Evolutionary conservation across 37 sponge, comb jelly and placozoan species (phyloP).

Genomic region (Geodia barretti): DNA sequence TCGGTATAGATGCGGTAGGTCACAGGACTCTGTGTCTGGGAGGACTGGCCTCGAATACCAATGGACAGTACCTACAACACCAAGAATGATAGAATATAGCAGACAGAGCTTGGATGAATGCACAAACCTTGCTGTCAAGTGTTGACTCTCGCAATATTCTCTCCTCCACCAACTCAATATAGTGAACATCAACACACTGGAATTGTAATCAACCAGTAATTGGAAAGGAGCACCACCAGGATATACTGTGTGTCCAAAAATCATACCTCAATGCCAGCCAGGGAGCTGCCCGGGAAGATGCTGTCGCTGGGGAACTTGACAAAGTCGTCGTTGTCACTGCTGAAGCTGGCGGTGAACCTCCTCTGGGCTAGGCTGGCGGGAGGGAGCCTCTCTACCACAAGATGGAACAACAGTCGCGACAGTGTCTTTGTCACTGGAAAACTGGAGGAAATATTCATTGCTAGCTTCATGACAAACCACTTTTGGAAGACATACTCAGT

Average conservation of each 20-base stretch:
- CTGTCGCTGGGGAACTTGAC: slow-evolving; percentile 37
- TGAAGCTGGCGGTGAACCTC: slow-evolving; percentile 16
- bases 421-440: neutral
- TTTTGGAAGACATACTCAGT: neutral
- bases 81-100: neutral
- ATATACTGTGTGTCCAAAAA: too few species aligned
- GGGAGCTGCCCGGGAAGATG: neutral
- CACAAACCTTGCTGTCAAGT: slow-evolving; percentile 38
- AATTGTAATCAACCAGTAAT: neutral
- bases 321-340: slow-evolving; percentile 11
- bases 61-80: slow-evolving; percentile 32
- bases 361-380: slow-evolving; percentile 16
- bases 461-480: too few species aligned
- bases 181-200: slow-evolving; percentile 62
- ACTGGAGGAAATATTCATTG: neutral
- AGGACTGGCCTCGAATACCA: slow-evolving; percentile 7
- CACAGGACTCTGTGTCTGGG: slow-evolving; percentile 8
- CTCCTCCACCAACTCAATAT: slow-evolving; percentile 49
- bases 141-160: slow-evolving; percentile 28
- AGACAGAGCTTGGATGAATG: too few species aligned
- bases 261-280: neutral
- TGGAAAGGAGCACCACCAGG: too few species aligned
- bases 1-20: slow-evolving; percentile 32
- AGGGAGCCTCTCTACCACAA: slow-evolving; percentile 33
- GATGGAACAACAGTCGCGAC: slow-evolving; percentile 15